phyloP scores from a whole-genome alignment of 2,797 vertebrate species.

The Gobio occitaniae region DNA sequence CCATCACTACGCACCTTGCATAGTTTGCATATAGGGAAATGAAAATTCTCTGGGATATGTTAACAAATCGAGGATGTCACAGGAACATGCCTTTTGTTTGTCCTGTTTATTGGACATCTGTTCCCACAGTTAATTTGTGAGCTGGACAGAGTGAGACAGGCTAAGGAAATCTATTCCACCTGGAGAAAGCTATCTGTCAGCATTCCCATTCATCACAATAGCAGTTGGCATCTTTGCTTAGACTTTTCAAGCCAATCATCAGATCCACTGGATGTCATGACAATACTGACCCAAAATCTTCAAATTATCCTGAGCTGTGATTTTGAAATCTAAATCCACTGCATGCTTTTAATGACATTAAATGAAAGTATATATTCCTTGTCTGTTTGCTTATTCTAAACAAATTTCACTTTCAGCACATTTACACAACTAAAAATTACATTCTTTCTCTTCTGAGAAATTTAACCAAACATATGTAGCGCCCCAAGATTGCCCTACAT shows the following conservation, averaged over 20 bases:
- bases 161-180: background rate
- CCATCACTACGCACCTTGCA: background rate
- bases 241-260: background rate
- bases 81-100: conserved; percentile 64
- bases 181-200: background rate
- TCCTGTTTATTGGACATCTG: conserved; percentile 40
- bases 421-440: background rate
- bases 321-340: no score
- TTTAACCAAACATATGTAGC: background rate
- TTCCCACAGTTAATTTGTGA: conserved; percentile 69
- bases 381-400: background rate
- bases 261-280: background rate
- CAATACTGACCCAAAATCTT: background rate
- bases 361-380: background rate
- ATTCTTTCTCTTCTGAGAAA: background rate
- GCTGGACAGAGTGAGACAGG: conserved; percentile 41
- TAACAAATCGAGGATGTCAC: conserved; percentile 72
- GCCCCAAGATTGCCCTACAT: background rate
- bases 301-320: background rate
- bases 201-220: background rate
- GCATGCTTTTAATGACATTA: background rate
- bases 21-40: background rate
- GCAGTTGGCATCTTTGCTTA: background rate
- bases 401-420: background rate
- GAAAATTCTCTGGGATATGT: conserved; percentile 59